These are phyloP conservation scores for Machimus atricapillus DNA, from an alignment of 2,888 invertebrate genomes.

Conservation along the genomic window DNA sequence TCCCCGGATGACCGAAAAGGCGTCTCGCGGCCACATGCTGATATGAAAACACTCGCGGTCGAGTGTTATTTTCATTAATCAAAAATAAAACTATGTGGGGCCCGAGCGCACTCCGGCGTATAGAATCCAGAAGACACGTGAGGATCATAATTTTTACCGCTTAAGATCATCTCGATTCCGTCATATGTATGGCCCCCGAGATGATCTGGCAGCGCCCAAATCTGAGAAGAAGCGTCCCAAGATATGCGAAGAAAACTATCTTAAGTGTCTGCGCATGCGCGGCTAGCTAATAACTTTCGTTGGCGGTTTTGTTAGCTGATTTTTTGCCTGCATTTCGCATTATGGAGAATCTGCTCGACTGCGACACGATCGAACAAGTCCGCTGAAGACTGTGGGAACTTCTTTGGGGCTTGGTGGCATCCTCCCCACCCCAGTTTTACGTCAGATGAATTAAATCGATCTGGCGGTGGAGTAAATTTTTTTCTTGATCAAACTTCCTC, in stretches of 20 bases:
- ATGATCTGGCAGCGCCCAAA: not conserved
- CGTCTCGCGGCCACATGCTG: constrained; percentile 27
- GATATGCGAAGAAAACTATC: not conserved
- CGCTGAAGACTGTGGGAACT: constrained; percentile 39
- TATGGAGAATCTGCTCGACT: constrained; percentile 13
- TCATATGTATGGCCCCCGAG: not conserved
- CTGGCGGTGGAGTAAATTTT: not conserved
- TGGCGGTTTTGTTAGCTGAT: not conserved
- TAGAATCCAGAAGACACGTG: constrained; percentile 2
- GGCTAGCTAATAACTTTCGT: constrained; percentile 17
- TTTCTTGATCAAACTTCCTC: not conserved
- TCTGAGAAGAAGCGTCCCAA: not conserved
- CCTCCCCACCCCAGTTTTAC: not conserved
- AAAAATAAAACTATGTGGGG: constrained; percentile 6
- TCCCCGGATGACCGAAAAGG: not conserved
- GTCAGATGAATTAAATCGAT: constrained; percentile 14
- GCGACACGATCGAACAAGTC: constrained; percentile 42
- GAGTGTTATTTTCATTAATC: constrained; percentile 24
- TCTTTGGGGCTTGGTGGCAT: constrained; percentile 6
- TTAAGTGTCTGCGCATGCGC: constrained; percentile 28
- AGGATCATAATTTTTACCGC: not conserved
- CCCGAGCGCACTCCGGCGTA: not conserved
- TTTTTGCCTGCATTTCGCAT: not conserved
- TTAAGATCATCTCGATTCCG: not conserved
- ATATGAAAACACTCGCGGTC: constrained; percentile 8